Evolutionary conservation across 2,797 vertebrate species (phyloP).

Genomic region (Sarcophilus harrisii): DNA sequence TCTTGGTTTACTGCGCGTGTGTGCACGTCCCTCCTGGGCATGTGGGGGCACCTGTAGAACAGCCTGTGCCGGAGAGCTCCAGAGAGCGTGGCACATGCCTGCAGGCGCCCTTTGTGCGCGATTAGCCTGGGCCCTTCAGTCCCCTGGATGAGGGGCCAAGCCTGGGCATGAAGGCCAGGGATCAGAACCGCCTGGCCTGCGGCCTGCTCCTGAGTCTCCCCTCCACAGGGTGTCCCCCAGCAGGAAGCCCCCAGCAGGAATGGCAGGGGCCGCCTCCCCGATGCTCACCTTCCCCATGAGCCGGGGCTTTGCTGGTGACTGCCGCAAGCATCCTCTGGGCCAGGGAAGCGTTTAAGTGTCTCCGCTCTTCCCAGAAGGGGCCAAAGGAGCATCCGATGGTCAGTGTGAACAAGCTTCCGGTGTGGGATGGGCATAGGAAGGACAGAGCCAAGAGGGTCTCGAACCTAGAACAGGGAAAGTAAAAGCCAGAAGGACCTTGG

Average conservation of each 20-base stretch:
- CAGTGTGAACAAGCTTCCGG: background rate
- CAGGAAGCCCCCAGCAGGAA: background rate
- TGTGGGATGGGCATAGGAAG: background rate
- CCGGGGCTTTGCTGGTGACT: background rate
- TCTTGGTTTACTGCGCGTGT: background rate
- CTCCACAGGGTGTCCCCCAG: background rate
- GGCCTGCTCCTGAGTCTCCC: background rate
- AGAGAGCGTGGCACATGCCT: background rate
- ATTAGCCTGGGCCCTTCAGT: background rate
- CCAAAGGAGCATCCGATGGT: background rate
- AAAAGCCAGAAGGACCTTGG: background rate
- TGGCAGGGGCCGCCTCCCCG: background rate
- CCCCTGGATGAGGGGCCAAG: background rate
- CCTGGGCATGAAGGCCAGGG: background rate
- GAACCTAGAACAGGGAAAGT: background rate
- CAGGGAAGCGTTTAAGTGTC: background rate
- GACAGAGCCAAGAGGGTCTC: background rate
- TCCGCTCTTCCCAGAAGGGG: background rate
- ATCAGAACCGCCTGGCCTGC: background rate
- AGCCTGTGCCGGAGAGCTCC: background rate
- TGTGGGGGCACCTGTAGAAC: background rate
- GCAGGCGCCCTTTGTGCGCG: background rate
- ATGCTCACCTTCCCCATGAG: background rate
- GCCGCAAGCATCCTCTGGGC: background rate
- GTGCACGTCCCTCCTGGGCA: no score